Base-by-base conservation (phyloP, 1,140 invertebrate species). In the Physella acuta region DNA sequence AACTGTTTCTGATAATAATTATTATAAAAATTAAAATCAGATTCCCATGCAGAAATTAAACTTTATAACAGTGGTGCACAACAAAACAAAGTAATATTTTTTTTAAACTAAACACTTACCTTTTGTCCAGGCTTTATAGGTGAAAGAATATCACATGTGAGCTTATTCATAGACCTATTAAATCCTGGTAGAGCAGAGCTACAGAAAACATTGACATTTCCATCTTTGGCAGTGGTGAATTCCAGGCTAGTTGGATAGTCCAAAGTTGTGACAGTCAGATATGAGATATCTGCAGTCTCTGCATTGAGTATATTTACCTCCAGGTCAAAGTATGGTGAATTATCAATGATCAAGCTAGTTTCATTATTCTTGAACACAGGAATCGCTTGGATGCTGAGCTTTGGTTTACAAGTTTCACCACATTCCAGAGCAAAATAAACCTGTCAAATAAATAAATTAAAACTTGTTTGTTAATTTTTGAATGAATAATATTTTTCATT, bases 271-370 rank as follows among this genome's bases (percentile, higher is more conserved):
- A 73, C 52, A 1, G 75, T 71, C 8, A 73, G 66, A 31, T 73
- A 74, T 4, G 75, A 73, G 24, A 58, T 68, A 24, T 76, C 75
- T 28, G 61, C 71, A 20, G 17, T 56, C n/a, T n/a, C n/a, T n/a
- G n/a, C n/a, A 60, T 76, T 76, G 33, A 14, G 30, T 28, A 76
- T 26, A 58, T 36, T 33, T 26, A 76, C 37, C 36, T 73, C 53
- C 26, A 75, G n/a, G 20, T 73, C 67, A 61, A 76, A 75, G 8
- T 37, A 60, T 26, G 71, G 67, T 2, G 69, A 59, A 39, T 69
- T 61, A 49, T 72, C 73, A 31, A 74, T 67, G n/a, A 76, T 31
- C 1, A 76, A 53, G n/a, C 65, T 39, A 14, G 58, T 44, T 3
- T 62, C 33, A 16, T 36, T 62, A 30, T 62, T 52, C 1, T 44